Evolutionary conservation across 2,797 vertebrate species (phyloP).

Genomic region (Dendrocincla fuliginosa): DNA sequence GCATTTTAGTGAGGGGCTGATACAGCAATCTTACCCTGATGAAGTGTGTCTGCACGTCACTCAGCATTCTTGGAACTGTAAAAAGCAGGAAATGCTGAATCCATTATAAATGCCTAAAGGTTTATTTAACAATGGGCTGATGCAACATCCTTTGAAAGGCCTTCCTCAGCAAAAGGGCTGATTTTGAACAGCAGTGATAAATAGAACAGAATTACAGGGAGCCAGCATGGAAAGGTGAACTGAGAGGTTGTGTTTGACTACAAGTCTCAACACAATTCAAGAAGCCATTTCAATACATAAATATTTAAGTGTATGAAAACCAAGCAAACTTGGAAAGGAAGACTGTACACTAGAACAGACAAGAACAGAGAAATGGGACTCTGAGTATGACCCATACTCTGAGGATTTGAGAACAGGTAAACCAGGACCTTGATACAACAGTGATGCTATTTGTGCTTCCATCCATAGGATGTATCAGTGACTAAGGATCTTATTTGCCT

Average conservation of each 20-base stretch:
- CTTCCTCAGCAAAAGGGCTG: slow-evolving; percentile 53
- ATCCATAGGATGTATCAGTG: neutral
- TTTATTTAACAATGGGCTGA: slow-evolving; percentile 68
- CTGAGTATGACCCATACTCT: neutral
- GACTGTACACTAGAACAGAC: neutral
- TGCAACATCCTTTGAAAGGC: slow-evolving; percentile 60
- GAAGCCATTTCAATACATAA: slow-evolving; percentile 59
- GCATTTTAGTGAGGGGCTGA: slow-evolving; percentile 65
- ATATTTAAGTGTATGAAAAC: slow-evolving; percentile 53
- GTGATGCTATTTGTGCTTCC: neutral
- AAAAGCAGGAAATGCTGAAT: slow-evolving; percentile 65
- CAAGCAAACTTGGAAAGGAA: slow-evolving; percentile 26
- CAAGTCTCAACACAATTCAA: slow-evolving; percentile 43
- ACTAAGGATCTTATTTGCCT: neutral
- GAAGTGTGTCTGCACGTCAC: slow-evolving; percentile 57
- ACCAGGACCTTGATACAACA: neutral
- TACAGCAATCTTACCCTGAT: slow-evolving; percentile 59
- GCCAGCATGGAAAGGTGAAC: slow-evolving; percentile 32
- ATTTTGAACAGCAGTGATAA: slow-evolving; percentile 55
- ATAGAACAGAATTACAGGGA: slow-evolving; percentile 35
- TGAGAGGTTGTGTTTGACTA: slow-evolving; percentile 34
- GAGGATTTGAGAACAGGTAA: neutral
- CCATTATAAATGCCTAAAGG: slow-evolving; percentile 62
- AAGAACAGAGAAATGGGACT: neutral
- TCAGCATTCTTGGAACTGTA: slow-evolving; percentile 56